These are phyloP conservation scores for Menura novaehollandiae DNA, from an alignment of 2,113 vertebrate species.

Conservation along the genomic window DNA sequence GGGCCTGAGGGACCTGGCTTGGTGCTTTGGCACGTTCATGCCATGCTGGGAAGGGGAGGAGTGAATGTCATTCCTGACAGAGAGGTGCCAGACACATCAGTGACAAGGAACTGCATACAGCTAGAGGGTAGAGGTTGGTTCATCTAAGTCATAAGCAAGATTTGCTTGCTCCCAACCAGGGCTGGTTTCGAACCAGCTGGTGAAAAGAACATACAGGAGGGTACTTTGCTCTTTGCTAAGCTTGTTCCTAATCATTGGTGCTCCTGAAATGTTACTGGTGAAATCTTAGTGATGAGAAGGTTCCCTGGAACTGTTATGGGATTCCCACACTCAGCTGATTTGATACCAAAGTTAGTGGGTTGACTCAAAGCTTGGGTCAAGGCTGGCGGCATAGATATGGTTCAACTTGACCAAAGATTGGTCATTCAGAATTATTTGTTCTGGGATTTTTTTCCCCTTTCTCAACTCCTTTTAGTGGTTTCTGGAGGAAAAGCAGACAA, in stretches of 20 bases:
- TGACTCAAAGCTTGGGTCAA: background rate
- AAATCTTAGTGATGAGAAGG: background rate
- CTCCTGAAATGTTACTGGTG: background rate
- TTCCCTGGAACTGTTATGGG: background rate
- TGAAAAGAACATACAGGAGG: background rate
- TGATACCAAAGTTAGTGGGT: background rate
- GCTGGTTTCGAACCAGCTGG: background rate
- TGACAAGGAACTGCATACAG: fast-evolving
- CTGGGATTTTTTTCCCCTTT: background rate
- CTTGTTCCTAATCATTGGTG: background rate
- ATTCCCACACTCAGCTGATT: background rate
- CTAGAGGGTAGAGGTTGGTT: background rate
- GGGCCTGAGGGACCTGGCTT: background rate
- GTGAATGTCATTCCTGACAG: fast-evolving
- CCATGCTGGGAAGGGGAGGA: background rate
- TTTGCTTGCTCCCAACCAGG: background rate
- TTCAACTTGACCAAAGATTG: background rate
- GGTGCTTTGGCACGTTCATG: background rate
- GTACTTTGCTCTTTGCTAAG: background rate
- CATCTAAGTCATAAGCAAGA: background rate
- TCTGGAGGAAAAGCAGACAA: background rate
- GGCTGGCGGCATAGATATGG: background rate
- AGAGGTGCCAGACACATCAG: background rate
- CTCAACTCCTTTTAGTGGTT: background rate
- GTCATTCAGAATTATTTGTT: background rate